Conservation (phyloP, 2,888 invertebrate species). For the Formica aserva region DNA sequence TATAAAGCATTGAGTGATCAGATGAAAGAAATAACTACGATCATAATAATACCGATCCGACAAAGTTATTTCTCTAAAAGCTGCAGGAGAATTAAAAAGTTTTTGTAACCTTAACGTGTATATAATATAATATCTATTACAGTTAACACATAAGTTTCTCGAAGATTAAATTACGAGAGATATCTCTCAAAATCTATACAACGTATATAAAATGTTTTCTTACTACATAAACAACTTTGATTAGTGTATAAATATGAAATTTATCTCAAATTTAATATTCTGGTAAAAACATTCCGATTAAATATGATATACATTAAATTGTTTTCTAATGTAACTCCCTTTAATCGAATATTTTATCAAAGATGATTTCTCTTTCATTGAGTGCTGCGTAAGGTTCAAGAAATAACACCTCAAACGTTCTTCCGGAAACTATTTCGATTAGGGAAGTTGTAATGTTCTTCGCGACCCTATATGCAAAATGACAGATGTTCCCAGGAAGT, state of each 20-base stretch:
- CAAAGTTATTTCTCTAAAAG: conserved; percentile 23
- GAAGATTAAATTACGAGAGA: conserved; percentile 12
- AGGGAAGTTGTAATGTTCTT: conserved; percentile 29
- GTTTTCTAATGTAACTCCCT: neutral
- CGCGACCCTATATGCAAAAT: neutral
- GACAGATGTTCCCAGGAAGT: conserved; percentile 14
- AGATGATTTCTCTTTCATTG: neutral
- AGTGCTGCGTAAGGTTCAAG: neutral
- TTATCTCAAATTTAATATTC: neutral
- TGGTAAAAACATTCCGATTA: neutral
- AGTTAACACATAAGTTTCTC: conserved; percentile 5
- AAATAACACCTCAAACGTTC: neutral
- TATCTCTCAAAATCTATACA: conserved; percentile 18
- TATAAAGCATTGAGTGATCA: conserved; percentile 21
- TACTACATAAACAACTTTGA: neutral
- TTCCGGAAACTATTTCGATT: conserved; percentile 22
- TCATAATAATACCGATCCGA: neutral
- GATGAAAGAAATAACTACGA: conserved; percentile 27
- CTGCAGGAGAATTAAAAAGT: conserved; percentile 14
- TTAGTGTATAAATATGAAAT: neutral
- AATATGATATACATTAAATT: neutral
- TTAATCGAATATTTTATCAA: conserved; percentile 15
- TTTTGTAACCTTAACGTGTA: conserved; percentile 5
- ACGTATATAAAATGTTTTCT: neutral
- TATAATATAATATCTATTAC: conserved; percentile 29